Evolutionary conservation across 2,888 invertebrate genomes (phyloP), one percentile per base, ranked within the genome.

Genomic region (Eupithecia subfuscata): DNA sequence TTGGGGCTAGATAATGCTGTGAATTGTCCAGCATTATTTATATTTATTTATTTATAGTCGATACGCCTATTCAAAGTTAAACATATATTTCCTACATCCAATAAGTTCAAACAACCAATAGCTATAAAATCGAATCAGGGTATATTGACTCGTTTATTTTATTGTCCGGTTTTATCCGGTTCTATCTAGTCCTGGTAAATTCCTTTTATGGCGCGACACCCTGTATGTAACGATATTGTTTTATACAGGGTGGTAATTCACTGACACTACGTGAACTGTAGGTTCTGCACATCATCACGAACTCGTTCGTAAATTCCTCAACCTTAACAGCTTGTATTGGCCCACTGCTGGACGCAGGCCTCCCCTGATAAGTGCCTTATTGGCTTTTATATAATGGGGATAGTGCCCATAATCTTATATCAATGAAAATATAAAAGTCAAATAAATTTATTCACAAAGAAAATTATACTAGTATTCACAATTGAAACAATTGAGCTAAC

Each of bases 131-230:
- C 69, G 77, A 78, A 75, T 72, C 67, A 69, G 56, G 73, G 74
- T 70, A 81, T 87, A 87, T 87, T 85, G 85, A 84, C 80, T 83
- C 84, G 80, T 86, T 83, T 79, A 81, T n/a, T 56, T 56, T 80
- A 78, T 75, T 69, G 75, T 71, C 60, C 25, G 80, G 67, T 70
- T 60, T 75, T 60, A 75, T 56, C 77, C 69, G 70, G 80, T 77
- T 76, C 69, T 69, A 70, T 76, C 79, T 67, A 75, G 84, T 70
- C 70, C 64, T 64, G 64, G 30, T 64, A 34, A 64, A 64, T 64
- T 34, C 64, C 64, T 18, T 64, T 64, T 64, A 64, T 64, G 18
- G 34, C 34, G 64, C 2, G 9, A 64, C 64, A 64, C 64, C 64
- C 64, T 30, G 64, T 60, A 25, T 56, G 7, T 16, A 18, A 64